These are phyloP conservation scores for Scaptomyza graminum DNA, from an alignment of 1,140 invertebrate genomes.

Conservation along the genomic window DNA sequence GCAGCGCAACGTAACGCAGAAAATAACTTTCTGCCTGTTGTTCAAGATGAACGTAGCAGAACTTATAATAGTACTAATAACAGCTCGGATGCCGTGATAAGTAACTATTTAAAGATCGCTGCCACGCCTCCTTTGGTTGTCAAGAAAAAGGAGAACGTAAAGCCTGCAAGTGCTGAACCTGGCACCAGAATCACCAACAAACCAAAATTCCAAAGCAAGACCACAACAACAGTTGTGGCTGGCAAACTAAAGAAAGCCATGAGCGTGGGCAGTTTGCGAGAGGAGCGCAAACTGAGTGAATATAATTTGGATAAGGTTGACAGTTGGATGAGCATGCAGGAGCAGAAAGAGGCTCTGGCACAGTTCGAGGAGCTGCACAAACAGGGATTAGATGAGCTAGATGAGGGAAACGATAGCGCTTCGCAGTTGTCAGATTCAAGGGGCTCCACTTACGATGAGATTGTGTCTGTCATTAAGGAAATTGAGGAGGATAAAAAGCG, in stretches of 20 bases:
- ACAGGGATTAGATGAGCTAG: constrained; percentile 46
- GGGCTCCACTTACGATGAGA: constrained; percentile 81
- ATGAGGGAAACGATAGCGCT: constrained; percentile 59
- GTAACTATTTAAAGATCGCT: constrained; percentile 73
- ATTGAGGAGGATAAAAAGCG: constrained; percentile 82
- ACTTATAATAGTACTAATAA: constrained; percentile 10
- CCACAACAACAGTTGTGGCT: background rate
- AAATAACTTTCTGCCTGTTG: constrained; percentile 61
- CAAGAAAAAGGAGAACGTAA: constrained; percentile 80
- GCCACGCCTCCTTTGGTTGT: constrained; percentile 56
- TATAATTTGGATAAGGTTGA: constrained; percentile 83
- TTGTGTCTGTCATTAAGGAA: constrained; percentile 83
- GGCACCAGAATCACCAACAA: constrained; percentile 19
- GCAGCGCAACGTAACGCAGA: constrained; percentile 53
- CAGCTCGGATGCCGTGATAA: constrained; percentile 71
- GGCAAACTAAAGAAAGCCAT: constrained; percentile 70
- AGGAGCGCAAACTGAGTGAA: constrained; percentile 77
- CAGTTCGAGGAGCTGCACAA: constrained; percentile 65
- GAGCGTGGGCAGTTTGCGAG: constrained; percentile 65
- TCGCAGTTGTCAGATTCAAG: constrained; percentile 70
- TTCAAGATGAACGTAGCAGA: constrained; percentile 52
- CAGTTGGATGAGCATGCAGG: constrained; percentile 81
- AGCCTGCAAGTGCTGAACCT: constrained; percentile 53
- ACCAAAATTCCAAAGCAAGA: constrained; percentile 32
- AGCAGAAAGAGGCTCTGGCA: constrained; percentile 60